phyloP scores from a whole-genome alignment of 2,797 vertebrate genomes.

The Channa striata region DNA sequence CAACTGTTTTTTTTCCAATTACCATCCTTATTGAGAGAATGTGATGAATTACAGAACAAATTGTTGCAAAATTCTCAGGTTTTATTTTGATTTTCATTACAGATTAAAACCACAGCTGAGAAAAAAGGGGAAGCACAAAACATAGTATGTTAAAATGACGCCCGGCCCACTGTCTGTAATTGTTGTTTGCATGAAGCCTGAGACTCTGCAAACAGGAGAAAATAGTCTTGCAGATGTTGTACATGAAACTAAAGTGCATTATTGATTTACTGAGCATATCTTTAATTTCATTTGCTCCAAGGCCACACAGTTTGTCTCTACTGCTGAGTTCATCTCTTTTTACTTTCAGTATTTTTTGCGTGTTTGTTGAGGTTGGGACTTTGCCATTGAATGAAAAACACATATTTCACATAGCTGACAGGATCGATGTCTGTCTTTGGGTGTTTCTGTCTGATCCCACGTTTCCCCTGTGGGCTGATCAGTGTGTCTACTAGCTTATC shows the following conservation, averaged over 20 bases:
- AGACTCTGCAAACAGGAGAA: slow-evolving; percentile 51
- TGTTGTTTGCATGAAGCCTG: neutral
- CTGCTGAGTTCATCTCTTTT: slow-evolving; percentile 1
- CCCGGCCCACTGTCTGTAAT: no score
- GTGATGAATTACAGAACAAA: no score
- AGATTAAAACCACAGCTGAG: no score
- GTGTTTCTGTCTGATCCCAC: slow-evolving; percentile 16
- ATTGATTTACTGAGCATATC: slow-evolving; percentile 62
- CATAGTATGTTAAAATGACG: no score
- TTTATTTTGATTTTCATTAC: no score
- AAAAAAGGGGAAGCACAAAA: no score
- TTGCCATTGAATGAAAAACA: no score
- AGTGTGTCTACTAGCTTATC: slow-evolving; percentile 15
- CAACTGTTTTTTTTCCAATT: no score
- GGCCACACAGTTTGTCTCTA: neutral
- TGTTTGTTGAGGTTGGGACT: neutral
- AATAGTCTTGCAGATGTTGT: slow-evolving; percentile 37
- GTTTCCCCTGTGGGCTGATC: slow-evolving; percentile 1
- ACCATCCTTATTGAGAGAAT: no score
- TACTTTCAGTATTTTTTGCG: neutral
- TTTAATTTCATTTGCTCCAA: slow-evolving; percentile 54
- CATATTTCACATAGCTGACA: no score
- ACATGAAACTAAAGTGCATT: slow-evolving; percentile 42
- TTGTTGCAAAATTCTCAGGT: no score
- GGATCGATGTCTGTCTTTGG: slow-evolving; percentile 21